These are phyloP conservation scores for Dryobates pubescens DNA, from an alignment of 2,797 vertebrate genomes.

Conservation along the genomic window DNA sequence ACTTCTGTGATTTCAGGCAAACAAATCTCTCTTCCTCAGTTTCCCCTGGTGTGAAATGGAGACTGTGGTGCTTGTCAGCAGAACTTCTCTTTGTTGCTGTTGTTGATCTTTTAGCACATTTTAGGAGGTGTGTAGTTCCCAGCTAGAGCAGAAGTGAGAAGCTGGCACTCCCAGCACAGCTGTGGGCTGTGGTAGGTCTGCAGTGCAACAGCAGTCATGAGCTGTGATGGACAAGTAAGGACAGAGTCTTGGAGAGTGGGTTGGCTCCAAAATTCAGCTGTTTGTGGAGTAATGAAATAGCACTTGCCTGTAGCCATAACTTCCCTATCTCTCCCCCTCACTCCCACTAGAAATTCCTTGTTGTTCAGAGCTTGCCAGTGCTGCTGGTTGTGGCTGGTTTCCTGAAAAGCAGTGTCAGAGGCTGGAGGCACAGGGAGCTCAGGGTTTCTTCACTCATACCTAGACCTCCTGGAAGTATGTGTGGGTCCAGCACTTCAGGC, in stretches of 20 bases:
- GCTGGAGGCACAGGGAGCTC: not conserved
- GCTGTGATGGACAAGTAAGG: not conserved
- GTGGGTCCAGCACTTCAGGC: not conserved
- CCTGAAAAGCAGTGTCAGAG: not conserved
- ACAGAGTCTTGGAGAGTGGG: not conserved
- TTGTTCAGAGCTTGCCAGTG: not conserved
- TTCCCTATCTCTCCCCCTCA: not conserved
- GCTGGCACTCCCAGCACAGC: not conserved
- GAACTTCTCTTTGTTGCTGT: not conserved
- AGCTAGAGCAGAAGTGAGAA: constrained; percentile 27
- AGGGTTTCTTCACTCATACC: not conserved
- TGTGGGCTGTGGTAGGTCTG: not conserved
- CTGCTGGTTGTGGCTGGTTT: not conserved
- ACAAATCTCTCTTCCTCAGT: not conserved
- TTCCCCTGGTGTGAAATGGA: not conserved
- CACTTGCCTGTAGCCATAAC: not conserved
- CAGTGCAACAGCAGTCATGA: not conserved
- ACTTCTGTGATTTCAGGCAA: not conserved
- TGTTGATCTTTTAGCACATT: constrained; percentile 23
- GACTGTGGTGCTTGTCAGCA: not conserved
- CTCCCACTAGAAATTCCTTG: not conserved
- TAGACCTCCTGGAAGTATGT: not conserved
- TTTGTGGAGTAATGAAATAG: not conserved
- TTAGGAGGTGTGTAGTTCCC: not conserved
- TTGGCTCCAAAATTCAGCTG: not conserved